Conservation (phyloP, 2,113 vertebrate genomes). For the Oryzias javanicus region DNA sequence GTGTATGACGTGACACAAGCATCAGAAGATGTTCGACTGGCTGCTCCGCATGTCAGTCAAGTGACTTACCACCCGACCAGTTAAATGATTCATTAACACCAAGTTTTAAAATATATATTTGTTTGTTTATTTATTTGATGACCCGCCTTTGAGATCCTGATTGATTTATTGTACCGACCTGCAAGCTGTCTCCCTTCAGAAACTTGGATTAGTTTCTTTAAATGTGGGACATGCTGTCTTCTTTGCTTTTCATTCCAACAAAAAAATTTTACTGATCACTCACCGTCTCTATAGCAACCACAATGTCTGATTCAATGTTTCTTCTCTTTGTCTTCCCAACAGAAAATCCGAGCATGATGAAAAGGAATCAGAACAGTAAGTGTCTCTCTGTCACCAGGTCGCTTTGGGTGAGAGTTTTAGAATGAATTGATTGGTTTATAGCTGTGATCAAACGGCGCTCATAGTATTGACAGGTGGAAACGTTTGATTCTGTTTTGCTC, state of each 20-base stretch:
- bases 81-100: no score
- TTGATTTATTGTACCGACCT: no score
- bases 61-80: no score
- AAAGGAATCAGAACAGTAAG: constrained; percentile 88
- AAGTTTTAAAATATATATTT: no score
- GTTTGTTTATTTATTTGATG: no score
- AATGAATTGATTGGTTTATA: neutral
- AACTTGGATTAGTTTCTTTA: constrained; percentile 34
- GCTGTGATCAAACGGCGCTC: constrained; percentile 15
- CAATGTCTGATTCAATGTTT: constrained; percentile 9
- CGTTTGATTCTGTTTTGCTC: constrained; percentile 39
- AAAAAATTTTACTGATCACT: neutral
- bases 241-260: constrained; percentile 7
- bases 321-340: constrained; percentile 43
- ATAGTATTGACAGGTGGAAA: constrained; percentile 47
- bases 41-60: no score
- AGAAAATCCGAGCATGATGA: constrained; percentile 93
- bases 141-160: no score
- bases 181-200: constrained; percentile 7
- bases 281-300: neutral
- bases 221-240: constrained; percentile 9
- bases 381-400: constrained; percentile 20
- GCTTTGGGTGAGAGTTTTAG: neutral
- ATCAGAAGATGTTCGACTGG: no score
- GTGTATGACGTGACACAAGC: no score